These are phyloP conservation scores for Drosophila malerkotliana DNA, from an alignment of 1,140 invertebrate genomes.

Conservation along the genomic window DNA sequence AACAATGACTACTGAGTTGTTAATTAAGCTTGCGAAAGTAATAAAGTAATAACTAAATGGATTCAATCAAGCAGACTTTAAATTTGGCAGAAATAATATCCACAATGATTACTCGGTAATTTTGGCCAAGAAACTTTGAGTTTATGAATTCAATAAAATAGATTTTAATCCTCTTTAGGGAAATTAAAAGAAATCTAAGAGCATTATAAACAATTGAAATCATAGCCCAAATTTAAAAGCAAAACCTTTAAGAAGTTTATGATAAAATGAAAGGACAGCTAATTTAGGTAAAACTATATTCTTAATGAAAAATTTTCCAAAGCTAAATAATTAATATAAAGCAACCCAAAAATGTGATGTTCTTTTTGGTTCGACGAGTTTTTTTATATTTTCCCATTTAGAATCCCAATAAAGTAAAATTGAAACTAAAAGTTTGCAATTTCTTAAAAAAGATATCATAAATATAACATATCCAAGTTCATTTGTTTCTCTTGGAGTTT, in stretches of 20 bases:
- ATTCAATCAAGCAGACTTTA: not conserved
- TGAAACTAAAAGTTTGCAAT: no score
- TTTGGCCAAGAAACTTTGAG: not conserved
- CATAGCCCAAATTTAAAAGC: no score
- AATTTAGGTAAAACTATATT: no score
- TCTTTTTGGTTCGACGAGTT: no score
- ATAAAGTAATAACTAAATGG: constrained; percentile 3
- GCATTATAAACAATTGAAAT: not conserved
- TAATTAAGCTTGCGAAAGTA: constrained; percentile 17
- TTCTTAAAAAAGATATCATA: not conserved
- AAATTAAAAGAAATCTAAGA: not conserved
- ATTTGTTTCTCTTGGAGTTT: not conserved
- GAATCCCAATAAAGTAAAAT: no score
- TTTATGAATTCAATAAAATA: not conserved
- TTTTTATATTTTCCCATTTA: no score
- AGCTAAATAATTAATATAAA: no score
- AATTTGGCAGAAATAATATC: not conserved
- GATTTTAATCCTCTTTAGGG: not conserved
- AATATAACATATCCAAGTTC: no score
- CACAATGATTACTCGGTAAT: not conserved
- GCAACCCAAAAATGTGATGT: no score
- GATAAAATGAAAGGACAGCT: no score
- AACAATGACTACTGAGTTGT: constrained; percentile 2
- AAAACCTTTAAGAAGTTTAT: no score
- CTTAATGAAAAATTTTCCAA: no score